Percentiles rank a stretch among this genome's conserved stretches.
Evolutionary conservation across 2,888 invertebrate species (phyloP).

Genomic region (Troglohyphantes excavatus): DNA sequence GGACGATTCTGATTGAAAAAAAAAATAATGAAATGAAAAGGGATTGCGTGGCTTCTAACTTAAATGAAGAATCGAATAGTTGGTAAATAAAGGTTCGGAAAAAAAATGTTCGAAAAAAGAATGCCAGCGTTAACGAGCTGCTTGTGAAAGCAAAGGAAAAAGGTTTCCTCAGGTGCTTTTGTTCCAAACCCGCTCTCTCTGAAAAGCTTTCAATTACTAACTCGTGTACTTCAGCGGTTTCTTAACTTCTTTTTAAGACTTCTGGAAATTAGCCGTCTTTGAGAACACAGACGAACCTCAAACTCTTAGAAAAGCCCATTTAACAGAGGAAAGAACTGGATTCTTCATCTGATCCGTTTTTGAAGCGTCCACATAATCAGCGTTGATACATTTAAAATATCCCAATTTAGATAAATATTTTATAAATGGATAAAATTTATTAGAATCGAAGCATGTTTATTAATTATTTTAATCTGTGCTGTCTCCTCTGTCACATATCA

Average conservation of each 20-base stretch:
- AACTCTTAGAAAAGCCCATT: neutral
- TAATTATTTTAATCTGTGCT: too few species aligned
- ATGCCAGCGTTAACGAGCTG: constrained; percentile 18
- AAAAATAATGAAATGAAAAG: constrained; percentile 24
- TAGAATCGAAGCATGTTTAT: too few species aligned
- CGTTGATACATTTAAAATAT: too few species aligned
- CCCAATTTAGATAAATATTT: too few species aligned
- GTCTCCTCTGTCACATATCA: too few species aligned
- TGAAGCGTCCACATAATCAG: too few species aligned
- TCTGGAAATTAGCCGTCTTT: neutral
- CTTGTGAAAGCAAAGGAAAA: neutral
- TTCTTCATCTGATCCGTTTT: neutral
- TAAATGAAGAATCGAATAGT: neutral
- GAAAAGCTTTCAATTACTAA: constrained; percentile 12
- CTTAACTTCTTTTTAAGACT: neutral
- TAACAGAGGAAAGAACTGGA: neutral
- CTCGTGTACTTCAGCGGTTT: neutral
- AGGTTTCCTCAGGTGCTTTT: neutral
- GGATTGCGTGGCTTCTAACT: neutral
- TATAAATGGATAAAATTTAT: too few species aligned
- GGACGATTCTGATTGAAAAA: neutral
- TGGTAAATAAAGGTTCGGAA: neutral
- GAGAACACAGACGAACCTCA: neutral
- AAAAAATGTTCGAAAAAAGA: constrained; percentile 11
- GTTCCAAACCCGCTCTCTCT: neutral